Base-by-base conservation (phyloP, 1,140 invertebrate genomes). In the Temnothorax curvispinosus region DNA sequence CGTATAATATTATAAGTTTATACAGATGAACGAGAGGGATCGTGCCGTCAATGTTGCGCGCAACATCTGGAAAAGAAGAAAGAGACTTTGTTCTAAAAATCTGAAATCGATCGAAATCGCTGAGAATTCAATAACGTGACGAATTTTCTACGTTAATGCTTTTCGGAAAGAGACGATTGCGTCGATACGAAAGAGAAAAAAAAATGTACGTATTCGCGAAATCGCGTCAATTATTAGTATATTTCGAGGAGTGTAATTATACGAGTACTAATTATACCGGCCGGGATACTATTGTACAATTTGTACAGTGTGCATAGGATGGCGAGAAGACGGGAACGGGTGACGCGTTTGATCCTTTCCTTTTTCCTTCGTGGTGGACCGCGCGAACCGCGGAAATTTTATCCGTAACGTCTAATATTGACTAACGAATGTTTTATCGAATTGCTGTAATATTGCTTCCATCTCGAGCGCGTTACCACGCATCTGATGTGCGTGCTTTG, bases 171-270 rank as follows among this genome's bases (percentile, higher is more conserved):
- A 35, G n/a, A 62, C 44, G 41, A 65, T 7, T 11, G 47, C 60
- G 47, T 69, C n/a, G 47, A 41, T 41, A 35, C 41, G n/a, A 67
- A 21, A 65, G n/a, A 65, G 38, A 67, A 64, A 62, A 41, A 27
- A 67, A 41, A 41, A 67, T 18, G 44, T 47, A 27, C 38, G 65
- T 41, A 81, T 71, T 44, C 38, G 44, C 47, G 56, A 80, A 38
- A 81, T 71, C 78, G 69, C 80, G 80, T 84, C 80, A 84, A 84
- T 84, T 84, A 84, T 62, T 75, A 84, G 71, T 82, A 84, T 84
- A 75, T 75, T 50, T 74, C 54, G 58, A 84, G 8, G 32, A 38
- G 56, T 75, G 56, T 75, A 80, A 80, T 75, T 84, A 60, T 84
- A 84, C 32, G 41, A 27, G 67, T 78, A 81, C 38, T 44, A 58